Conservation (phyloP, 1,140 invertebrate genomes). For the Drosophila aff. region DNA sequence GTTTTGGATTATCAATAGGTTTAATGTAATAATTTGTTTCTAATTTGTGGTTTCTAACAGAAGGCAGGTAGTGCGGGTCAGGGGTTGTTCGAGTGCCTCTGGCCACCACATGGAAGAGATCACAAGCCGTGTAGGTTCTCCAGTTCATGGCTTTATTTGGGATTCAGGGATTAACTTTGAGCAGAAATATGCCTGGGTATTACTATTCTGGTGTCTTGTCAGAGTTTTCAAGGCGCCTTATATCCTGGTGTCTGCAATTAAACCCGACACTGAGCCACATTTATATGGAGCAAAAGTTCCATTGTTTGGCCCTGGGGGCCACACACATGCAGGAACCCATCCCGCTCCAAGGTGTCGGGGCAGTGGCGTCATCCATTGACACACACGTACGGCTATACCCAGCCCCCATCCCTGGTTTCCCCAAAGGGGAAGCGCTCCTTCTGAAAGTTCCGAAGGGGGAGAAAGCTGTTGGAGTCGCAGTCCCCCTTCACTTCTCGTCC, state of each 20-base stretch:
- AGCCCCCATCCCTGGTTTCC: neutral
- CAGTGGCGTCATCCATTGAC: slow-evolving; percentile 75
- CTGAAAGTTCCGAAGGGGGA: slow-evolving; percentile 13
- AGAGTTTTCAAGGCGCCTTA: slow-evolving; percentile 35
- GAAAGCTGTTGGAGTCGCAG: slow-evolving; percentile 20
- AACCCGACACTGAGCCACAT: slow-evolving; percentile 46
- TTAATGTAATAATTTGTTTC: slow-evolving; percentile 66
- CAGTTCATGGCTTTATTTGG: slow-evolving; percentile 31
- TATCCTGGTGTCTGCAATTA: slow-evolving; percentile 39
- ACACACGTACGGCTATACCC: slow-evolving; percentile 30
- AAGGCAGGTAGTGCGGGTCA: slow-evolving; percentile 35
- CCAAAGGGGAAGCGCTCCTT: slow-evolving; percentile 18
- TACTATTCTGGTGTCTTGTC: slow-evolving; percentile 10
- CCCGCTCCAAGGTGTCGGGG: slow-evolving; percentile 60
- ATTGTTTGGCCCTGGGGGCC: slow-evolving; percentile 46
- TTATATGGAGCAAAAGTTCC: slow-evolving; percentile 39
- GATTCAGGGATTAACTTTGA: slow-evolving; percentile 24
- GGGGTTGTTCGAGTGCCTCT: slow-evolving; percentile 29
- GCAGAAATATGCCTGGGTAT: slow-evolving; percentile 5
- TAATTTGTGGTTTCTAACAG: slow-evolving; percentile 65
- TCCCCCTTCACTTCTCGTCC: neutral
- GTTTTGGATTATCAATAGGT: slow-evolving; percentile 44
- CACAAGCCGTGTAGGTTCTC: slow-evolving; percentile 11
- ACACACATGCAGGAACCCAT: slow-evolving; percentile 41
- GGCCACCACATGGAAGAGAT: slow-evolving; percentile 35